Evolutionary conservation across 2,888 invertebrate species (phyloP).

Genomic region (Arrhopalites spinosus): DNA sequence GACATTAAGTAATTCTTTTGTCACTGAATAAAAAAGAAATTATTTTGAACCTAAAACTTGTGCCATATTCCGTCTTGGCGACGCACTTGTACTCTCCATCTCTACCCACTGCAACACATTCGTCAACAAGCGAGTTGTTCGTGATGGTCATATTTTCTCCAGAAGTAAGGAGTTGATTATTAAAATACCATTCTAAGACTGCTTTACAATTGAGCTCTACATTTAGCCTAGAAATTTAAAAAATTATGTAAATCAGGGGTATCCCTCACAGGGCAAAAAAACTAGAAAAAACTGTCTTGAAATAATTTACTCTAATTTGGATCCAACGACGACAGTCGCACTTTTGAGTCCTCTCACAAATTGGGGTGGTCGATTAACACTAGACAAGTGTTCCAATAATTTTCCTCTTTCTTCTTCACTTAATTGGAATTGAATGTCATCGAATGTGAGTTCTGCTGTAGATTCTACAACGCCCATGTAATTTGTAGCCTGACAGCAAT

Average conservation of each 20-base stretch:
- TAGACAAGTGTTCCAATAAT: constrained; percentile 65
- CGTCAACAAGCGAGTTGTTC: constrained; percentile 70
- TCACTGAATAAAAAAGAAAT: too few relatives aligned
- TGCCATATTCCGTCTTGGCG: constrained; percentile 85
- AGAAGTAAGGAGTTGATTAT: constrained; percentile 74
- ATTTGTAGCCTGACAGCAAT: constrained; percentile 85
- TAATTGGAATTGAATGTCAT: constrained; percentile 86
- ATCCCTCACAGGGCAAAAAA: too few relatives aligned
- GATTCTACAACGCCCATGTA: constrained; percentile 90
- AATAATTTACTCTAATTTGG: constrained; percentile 77
- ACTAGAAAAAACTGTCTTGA: too few relatives aligned
- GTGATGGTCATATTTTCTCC: constrained; percentile 17
- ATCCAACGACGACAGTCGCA: constrained; percentile 80
- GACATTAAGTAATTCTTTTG: too few relatives aligned
- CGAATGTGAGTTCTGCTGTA: constrained; percentile 83
- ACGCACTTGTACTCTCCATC: constrained; percentile 85
- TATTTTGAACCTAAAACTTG: constrained; percentile 64
- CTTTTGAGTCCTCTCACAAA: constrained; percentile 82
- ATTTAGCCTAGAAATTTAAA: too few relatives aligned
- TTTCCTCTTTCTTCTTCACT: constrained; percentile 83
- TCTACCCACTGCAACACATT: constrained; percentile 77
- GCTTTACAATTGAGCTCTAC: constrained; percentile 81
- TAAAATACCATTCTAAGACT: constrained; percentile 82
- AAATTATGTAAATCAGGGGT: too few relatives aligned
- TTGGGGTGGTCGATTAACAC: constrained; percentile 68